Conservation (phyloP, 2,113 vertebrate genomes). For the Chaetorhynchus papuensis region DNA sequence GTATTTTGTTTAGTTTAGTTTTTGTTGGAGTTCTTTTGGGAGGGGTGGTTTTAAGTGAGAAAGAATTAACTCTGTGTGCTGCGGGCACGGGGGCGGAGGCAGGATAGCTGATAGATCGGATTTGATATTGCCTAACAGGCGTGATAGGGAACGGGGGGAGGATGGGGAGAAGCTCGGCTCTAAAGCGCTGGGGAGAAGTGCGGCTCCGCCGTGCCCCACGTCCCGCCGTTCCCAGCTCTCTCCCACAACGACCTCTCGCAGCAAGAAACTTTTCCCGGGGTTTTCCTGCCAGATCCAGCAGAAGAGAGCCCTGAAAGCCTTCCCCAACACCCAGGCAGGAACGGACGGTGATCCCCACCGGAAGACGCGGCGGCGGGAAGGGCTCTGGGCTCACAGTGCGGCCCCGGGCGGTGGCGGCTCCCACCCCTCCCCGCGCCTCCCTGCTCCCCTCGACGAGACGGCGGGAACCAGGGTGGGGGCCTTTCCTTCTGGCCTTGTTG, state of each 20-base stretch:
- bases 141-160: background rate
- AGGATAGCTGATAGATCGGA: background rate
- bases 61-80: background rate
- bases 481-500: background rate
- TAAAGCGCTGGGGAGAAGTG: background rate
- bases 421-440: no score
- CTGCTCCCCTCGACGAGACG: background rate
- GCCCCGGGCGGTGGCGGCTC: background rate
- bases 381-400: background rate
- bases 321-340: background rate
- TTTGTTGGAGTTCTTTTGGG: background rate
- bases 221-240: background rate
- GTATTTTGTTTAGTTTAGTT: background rate
- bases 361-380: background rate
- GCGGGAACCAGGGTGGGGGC: background rate
- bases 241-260: background rate
- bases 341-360: background rate
- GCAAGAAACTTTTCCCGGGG: background rate
- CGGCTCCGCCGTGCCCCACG: background rate
- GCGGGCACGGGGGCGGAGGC: background rate
- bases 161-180: background rate
- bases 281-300: background rate
- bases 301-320: background rate
- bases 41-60: background rate
- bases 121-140: background rate